Conservation (phyloP, 1,140 invertebrate genomes). For the Alviniconcha marisindica region DNA sequence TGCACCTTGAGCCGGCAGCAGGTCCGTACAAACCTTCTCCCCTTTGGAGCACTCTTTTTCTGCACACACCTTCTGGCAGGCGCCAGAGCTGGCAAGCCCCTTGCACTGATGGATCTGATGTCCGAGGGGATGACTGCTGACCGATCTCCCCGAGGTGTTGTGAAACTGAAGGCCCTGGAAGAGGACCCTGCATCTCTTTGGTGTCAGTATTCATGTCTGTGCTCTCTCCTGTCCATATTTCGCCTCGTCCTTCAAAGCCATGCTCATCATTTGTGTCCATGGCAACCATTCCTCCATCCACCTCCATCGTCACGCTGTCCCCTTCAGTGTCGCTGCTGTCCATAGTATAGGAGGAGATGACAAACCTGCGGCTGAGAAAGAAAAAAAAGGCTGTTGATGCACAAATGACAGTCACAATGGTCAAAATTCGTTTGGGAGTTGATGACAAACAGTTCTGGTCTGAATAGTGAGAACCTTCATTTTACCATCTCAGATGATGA, state of each 20-base stretch:
- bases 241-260: not conserved
- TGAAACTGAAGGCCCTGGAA: no score
- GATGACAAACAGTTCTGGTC: no score
- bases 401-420: no score
- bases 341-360: not conserved
- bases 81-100: not conserved
- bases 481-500: no score
- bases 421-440: no score
- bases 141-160: no score
- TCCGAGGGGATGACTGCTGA: no score
- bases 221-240: not conserved
- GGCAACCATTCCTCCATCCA: constrained; percentile 17
- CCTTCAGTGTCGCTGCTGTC: not conserved
- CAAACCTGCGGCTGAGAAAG: not conserved
- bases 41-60: not conserved
- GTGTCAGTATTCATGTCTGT: not conserved
- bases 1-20: not conserved
- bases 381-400: not conserved
- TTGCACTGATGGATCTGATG: no score
- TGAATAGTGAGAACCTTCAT: no score
- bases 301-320: constrained; percentile 3
- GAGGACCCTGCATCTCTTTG: not conserved
- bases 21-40: constrained; percentile 27
- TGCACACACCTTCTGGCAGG: constrained; percentile 11
- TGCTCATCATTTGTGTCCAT: constrained; percentile 12